Conservation (phyloP, 1,140 invertebrate species). For the Holotrichia oblita region DNA sequence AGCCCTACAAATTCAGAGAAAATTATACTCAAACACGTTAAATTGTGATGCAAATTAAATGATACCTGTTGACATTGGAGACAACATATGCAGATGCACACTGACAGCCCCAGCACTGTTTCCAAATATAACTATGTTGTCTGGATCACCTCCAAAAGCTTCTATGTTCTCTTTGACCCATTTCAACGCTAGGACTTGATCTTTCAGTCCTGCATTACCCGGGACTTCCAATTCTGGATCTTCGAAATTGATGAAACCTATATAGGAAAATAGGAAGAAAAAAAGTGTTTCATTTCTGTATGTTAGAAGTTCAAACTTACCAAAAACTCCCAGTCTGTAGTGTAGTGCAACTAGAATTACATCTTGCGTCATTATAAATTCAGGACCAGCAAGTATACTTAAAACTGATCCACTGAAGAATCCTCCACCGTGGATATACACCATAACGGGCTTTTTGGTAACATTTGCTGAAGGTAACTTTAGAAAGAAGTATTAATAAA, state of each 20-base stretch:
- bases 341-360: constrained; percentile 63
- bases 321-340: constrained; percentile 63
- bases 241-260: constrained; percentile 53
- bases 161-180: constrained; percentile 67
- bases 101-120: constrained; percentile 63
- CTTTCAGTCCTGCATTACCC: constrained; percentile 71
- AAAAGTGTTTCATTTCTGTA: constrained; percentile 27
- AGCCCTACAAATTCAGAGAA: neutral
- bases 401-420: constrained; percentile 67
- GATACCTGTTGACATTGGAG: constrained; percentile 55
- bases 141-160: constrained; percentile 62
- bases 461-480: constrained; percentile 49
- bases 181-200: constrained; percentile 66
- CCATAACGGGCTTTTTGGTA: constrained; percentile 65
- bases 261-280: neutral
- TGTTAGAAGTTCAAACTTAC: constrained; percentile 44
- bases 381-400: constrained; percentile 64
- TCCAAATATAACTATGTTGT: constrained; percentile 61
- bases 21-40: neutral
- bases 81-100: constrained; percentile 47
- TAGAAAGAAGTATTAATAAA: constrained; percentile 13
- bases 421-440: constrained; percentile 73
- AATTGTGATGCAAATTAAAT: constrained; percentile 47
- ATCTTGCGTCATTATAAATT: constrained; percentile 70
- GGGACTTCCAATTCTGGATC: constrained; percentile 59